Conservation (phyloP, 2,888 invertebrate species). For the Saturnia pavonia region DNA sequence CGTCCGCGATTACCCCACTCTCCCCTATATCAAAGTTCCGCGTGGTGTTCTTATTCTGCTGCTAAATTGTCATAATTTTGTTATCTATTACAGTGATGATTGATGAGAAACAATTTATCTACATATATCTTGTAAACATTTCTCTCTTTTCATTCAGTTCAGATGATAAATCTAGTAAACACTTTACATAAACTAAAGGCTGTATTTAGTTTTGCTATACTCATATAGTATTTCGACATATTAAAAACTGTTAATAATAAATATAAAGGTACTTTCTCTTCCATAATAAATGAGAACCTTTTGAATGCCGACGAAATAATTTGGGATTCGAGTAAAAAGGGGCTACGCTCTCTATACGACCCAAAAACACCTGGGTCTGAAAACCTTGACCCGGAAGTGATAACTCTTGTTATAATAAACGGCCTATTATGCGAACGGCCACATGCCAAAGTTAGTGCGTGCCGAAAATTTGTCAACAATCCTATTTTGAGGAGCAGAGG, state of each 20-base stretch:
- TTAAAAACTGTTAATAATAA: not conserved
- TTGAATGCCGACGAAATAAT: not conserved
- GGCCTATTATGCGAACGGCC: constrained; percentile 40
- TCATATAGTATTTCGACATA: not conserved
- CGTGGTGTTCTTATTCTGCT: not conserved
- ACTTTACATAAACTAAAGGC: not conserved
- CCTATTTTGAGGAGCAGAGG: not conserved
- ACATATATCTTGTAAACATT: not conserved
- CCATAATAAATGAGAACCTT: not conserved
- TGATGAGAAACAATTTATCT: not conserved
- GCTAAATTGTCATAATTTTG: not conserved
- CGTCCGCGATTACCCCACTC: no score
- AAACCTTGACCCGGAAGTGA: constrained; percentile 49
- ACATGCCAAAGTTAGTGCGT: constrained; percentile 30
- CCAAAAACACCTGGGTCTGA: constrained; percentile 41
- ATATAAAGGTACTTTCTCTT: not conserved
- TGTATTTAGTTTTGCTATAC: not conserved
- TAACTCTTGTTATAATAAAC: constrained; percentile 38
- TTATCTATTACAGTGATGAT: not conserved
- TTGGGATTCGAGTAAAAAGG: constrained; percentile 4
- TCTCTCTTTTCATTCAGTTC: not conserved
- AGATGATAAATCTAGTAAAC: not conserved
- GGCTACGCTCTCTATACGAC: constrained; percentile 18
- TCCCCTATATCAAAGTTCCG: no score
- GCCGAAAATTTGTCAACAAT: constrained; percentile 44